These are phyloP conservation scores for Donacobius atricapilla DNA, from an alignment of 2,113 vertebrate species.

Conservation along the genomic window DNA sequence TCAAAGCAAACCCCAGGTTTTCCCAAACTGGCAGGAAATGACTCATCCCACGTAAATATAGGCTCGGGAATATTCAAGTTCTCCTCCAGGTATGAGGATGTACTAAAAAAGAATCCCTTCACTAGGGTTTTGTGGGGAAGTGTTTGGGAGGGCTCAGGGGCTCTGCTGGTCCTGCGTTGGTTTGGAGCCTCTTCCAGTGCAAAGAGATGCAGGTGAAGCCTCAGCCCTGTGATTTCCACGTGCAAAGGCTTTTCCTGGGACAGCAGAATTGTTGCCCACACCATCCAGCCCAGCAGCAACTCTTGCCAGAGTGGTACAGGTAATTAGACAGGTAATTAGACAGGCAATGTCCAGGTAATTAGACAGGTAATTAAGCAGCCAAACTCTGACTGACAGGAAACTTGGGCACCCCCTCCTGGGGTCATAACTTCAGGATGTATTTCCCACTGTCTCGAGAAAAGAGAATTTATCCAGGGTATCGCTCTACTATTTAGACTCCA, in stretches of 20 bases:
- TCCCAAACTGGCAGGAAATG: background rate
- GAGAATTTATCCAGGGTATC: background rate
- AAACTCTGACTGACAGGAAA: background rate
- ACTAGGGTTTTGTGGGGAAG: background rate
- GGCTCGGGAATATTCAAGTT: background rate
- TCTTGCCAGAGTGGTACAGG: background rate
- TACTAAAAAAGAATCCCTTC: background rate
- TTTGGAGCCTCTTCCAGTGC: background rate
- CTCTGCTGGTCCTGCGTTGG: background rate
- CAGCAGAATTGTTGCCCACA: background rate
- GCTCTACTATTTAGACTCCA: background rate
- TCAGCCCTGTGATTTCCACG: fast-evolving
- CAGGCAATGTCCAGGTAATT: background rate
- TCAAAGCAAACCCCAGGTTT: slow-evolving; percentile 1
- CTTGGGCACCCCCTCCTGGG: background rate
- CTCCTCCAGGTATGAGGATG: background rate
- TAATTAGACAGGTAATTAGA: background rate
- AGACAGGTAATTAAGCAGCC: background rate
- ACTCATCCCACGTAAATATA: background rate
- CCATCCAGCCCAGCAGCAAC: background rate
- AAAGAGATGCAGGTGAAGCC: background rate
- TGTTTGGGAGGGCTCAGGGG: background rate
- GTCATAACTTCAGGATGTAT: background rate
- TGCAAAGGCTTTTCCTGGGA: background rate
- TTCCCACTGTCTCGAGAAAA: background rate